phyloP scores from a whole-genome alignment of 2,113 vertebrate genomes.

The Dasypus novemcinctus region DNA sequence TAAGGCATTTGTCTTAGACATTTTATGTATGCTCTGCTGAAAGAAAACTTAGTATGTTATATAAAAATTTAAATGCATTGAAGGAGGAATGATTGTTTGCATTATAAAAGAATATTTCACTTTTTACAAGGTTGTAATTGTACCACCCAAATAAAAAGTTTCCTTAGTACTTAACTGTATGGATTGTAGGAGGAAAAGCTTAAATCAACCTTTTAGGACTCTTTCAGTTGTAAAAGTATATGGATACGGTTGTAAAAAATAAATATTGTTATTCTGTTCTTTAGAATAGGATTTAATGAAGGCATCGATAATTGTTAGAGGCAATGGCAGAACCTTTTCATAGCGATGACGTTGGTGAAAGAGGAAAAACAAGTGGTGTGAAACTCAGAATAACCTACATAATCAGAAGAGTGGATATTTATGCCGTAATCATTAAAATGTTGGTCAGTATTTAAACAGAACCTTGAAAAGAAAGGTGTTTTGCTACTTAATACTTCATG shows the following conservation, averaged over 20 bases:
- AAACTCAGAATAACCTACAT: background rate
- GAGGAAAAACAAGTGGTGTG: background rate
- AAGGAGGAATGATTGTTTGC: background rate
- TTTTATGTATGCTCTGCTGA: background rate
- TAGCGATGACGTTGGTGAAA: background rate
- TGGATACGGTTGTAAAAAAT: background rate
- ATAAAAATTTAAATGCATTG: background rate
- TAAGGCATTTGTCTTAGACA: background rate
- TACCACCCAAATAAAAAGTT: background rate
- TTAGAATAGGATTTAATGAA: background rate
- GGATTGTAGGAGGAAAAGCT: background rate
- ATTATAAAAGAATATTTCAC: background rate
- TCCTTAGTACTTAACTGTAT: background rate
- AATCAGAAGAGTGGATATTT: background rate
- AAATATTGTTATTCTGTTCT: background rate
- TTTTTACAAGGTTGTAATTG: background rate
- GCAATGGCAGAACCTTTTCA: background rate
- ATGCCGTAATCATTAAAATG: background rate
- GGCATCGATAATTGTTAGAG: background rate
- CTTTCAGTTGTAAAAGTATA: background rate
- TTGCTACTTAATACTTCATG: background rate
- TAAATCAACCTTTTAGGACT: background rate
- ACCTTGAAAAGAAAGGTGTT: background rate
- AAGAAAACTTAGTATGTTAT: background rate
- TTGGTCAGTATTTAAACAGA: background rate